Evolutionary conservation across 2,888 invertebrate species (phyloP).

Genomic region (Leptodirus hochenwartii): DNA sequence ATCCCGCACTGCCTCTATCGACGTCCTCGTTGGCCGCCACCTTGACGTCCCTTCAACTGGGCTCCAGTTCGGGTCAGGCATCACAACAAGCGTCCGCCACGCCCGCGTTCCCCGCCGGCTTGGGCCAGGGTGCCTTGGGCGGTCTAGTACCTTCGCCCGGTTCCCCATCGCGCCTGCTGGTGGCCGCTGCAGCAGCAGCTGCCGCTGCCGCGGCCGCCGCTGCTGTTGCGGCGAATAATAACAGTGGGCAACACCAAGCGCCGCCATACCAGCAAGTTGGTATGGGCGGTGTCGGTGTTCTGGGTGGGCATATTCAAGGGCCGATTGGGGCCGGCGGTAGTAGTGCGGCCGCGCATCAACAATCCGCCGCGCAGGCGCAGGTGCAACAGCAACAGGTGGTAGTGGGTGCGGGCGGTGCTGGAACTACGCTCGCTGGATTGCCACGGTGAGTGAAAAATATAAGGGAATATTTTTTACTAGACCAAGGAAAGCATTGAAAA

Average conservation of each 20-base stretch:
- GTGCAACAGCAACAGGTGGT: slow-evolving; percentile 1
- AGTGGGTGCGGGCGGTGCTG: not conserved
- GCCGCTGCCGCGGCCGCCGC: not conserved
- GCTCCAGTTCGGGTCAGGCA: too few species aligned
- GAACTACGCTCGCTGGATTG: not conserved
- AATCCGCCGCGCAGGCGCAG: slow-evolving; percentile 1
- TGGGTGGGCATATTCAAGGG: too few species aligned
- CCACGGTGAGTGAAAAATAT: slow-evolving; percentile 33
- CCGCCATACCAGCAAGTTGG: slow-evolving; percentile 17
- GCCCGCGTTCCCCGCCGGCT: slow-evolving; percentile 63
- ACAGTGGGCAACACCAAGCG: slow-evolving; percentile 1
- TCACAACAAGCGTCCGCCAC: slow-evolving; percentile 51
- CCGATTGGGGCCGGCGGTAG: too few species aligned
- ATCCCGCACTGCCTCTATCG: too few species aligned
- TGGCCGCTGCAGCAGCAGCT: slow-evolving; percentile 8
- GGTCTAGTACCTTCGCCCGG: slow-evolving; percentile 27
- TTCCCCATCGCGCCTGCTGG: slow-evolving; percentile 11
- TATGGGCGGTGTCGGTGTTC: too few species aligned
- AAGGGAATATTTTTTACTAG: too few species aligned
- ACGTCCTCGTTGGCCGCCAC: too few species aligned
- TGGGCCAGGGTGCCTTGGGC: slow-evolving; percentile 63
- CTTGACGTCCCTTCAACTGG: too few species aligned
- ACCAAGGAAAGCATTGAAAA: too few species aligned
- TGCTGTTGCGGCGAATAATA: slow-evolving; percentile 21
- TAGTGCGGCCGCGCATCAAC: slow-evolving; percentile 6